A percentile compares a stretch with the other conserved stretches of the same genome.
These are phyloP conservation scores for Muscicapa striata DNA, from an alignment of 2,797 vertebrate species.

Conservation along the genomic window DNA sequence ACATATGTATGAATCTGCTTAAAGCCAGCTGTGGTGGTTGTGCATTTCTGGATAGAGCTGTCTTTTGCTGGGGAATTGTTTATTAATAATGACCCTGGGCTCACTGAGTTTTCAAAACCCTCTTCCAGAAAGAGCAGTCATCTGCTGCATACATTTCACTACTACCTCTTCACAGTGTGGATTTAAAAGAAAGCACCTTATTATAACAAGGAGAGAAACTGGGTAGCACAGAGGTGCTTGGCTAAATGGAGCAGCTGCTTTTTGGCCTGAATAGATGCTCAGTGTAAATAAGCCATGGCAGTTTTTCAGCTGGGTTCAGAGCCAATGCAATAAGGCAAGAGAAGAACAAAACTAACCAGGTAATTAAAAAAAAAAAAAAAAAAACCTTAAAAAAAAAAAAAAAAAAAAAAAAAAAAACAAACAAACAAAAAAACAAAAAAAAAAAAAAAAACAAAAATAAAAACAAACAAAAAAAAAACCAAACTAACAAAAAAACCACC, in stretches of 20 bases:
- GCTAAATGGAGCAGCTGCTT: slow-evolving; percentile 35
- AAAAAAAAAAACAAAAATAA: too few relatives aligned
- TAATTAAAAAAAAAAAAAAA: not conserved
- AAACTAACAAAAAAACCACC: too few relatives aligned
- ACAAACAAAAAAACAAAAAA: too few relatives aligned
- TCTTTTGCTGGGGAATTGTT: not conserved
- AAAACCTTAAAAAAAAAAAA: not conserved
- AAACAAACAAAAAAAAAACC: too few relatives aligned
- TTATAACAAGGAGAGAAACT: not conserved
- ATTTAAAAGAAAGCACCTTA: slow-evolving; percentile 31
- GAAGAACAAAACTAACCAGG: not conserved
- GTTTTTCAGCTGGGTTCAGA: not conserved
- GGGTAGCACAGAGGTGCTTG: not conserved
- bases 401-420: too few relatives aligned
- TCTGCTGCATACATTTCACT: not conserved
- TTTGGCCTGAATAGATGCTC: not conserved
- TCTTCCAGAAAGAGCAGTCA: not conserved
- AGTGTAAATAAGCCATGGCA: slow-evolving; percentile 3
- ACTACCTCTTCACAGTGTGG: not conserved
- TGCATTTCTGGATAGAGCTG: not conserved
- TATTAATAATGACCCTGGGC: not conserved
- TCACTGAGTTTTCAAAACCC: not conserved
- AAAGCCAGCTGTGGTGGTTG: not conserved
- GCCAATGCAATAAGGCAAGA: not conserved
- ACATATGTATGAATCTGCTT: not conserved